phyloP scores from a whole-genome alignment of 2,113 vertebrate species.

The Laticauda laticaudata region DNA sequence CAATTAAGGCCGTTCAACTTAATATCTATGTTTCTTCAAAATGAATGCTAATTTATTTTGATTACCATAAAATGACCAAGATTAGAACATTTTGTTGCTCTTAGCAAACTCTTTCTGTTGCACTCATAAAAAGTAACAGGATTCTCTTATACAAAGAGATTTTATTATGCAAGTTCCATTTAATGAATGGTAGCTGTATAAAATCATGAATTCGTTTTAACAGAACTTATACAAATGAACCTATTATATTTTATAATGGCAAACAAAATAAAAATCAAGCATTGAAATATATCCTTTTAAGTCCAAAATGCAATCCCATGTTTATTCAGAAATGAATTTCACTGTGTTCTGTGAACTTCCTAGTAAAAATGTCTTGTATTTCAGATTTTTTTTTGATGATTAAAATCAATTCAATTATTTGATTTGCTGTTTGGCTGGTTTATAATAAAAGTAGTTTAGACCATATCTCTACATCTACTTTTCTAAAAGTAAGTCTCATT shows the following conservation, averaged over 20 bases:
- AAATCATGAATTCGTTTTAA: neutral
- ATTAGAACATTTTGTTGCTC: neutral
- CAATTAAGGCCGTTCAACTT: conserved; percentile 15
- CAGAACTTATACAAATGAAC: neutral
- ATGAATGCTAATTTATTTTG: neutral
- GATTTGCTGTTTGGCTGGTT: neutral
- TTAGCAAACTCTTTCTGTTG: neutral
- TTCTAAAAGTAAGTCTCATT: neutral
- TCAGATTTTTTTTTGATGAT: neutral
- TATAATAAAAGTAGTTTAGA: neutral
- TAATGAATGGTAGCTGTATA: neutral
- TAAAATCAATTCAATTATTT: neutral
- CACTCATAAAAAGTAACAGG: neutral
- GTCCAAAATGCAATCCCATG: neutral
- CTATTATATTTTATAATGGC: neutral
- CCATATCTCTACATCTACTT: neutral
- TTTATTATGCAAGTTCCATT: neutral
- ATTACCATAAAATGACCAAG: neutral
- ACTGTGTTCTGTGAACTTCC: neutral
- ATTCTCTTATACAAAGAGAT: neutral
- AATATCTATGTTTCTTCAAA: neutral
- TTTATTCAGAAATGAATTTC: neutral
- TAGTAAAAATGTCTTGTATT: neutral
- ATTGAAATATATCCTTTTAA: neutral
- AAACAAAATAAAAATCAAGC: neutral